These are phyloP conservation scores for Otus sunia DNA, from an alignment of 2,113 vertebrate genomes.

Conservation along the genomic window DNA sequence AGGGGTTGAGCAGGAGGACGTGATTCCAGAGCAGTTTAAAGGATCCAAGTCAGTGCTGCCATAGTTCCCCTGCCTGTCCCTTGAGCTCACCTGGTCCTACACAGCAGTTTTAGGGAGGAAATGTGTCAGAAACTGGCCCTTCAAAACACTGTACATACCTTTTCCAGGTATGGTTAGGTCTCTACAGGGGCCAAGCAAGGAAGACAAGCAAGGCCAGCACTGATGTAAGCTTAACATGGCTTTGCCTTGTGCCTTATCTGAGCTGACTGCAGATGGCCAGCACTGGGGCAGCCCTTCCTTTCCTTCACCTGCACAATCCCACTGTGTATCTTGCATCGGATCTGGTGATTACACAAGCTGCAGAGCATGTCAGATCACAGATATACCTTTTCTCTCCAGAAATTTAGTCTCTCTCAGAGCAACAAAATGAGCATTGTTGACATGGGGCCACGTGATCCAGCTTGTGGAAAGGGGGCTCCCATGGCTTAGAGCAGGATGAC, in stretches of 20 bases:
- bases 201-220: background rate
- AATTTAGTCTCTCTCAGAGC: background rate
- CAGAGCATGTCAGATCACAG: background rate
- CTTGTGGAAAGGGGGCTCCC: background rate
- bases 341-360: background rate
- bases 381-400: background rate
- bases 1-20: background rate
- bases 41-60: background rate
- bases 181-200: background rate
- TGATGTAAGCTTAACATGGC: background rate
- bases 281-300: background rate
- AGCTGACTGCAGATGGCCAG: rapidly evolving
- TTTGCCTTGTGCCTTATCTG: background rate
- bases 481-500: background rate
- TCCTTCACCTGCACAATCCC: background rate
- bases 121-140: background rate
- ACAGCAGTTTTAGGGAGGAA: background rate
- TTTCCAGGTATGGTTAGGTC: background rate
- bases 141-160: background rate
- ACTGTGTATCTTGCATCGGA: rapidly evolving
- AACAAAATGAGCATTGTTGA: background rate
- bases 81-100: background rate
- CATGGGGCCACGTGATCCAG: rapidly evolving
- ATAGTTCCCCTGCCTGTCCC: background rate
- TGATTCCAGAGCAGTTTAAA: background rate